Percentiles rank a stretch among this genome's conserved stretches.
Evolutionary conservation across 2,888 invertebrate genomes (phyloP).

Genomic region (Diadromus collaris): DNA sequence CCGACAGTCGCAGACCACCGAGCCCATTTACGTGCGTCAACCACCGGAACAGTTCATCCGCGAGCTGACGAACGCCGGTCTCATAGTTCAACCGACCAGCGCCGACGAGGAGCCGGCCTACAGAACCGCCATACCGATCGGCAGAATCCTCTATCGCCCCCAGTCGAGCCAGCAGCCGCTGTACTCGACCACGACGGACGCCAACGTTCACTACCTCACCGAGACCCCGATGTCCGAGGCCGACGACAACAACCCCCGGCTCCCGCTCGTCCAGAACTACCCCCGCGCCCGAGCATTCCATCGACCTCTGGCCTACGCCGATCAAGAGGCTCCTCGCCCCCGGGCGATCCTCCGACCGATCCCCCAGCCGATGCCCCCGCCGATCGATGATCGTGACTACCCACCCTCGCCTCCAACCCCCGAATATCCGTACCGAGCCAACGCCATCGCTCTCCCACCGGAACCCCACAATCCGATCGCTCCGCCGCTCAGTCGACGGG

Average conservation of each 20-base stretch:
- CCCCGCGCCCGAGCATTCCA: constrained; percentile 68
- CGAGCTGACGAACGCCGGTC: constrained; percentile 70
- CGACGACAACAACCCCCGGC: constrained; percentile 70
- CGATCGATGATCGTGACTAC: constrained; percentile 73
- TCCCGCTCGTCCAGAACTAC: constrained; percentile 68
- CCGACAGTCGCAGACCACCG: constrained; percentile 68
- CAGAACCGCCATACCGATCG: constrained; percentile 67
- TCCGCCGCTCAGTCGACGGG: constrained; percentile 87
- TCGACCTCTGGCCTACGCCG: constrained; percentile 68
- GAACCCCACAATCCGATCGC: constrained; percentile 83
- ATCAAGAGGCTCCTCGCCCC: constrained; percentile 66
- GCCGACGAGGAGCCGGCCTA: constrained; percentile 72
- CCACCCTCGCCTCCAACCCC: constrained; percentile 63
- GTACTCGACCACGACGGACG: constrained; percentile 70
- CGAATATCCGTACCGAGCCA: constrained; percentile 72
- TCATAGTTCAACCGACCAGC: constrained; percentile 69
- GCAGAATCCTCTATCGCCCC: constrained; percentile 71
- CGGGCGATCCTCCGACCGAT: constrained; percentile 70
- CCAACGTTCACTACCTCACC: constrained; percentile 75
- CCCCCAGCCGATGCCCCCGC: constrained; percentile 57
- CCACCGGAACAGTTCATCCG: constrained; percentile 72
- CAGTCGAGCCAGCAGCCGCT: constrained; percentile 69
- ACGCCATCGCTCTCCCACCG: constrained; percentile 76
- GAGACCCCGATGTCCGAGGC: constrained; percentile 72
- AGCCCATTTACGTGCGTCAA: constrained; percentile 73